Conservation (phyloP, 2,888 invertebrate genomes). For the Oconnorella tubifera region DNA sequence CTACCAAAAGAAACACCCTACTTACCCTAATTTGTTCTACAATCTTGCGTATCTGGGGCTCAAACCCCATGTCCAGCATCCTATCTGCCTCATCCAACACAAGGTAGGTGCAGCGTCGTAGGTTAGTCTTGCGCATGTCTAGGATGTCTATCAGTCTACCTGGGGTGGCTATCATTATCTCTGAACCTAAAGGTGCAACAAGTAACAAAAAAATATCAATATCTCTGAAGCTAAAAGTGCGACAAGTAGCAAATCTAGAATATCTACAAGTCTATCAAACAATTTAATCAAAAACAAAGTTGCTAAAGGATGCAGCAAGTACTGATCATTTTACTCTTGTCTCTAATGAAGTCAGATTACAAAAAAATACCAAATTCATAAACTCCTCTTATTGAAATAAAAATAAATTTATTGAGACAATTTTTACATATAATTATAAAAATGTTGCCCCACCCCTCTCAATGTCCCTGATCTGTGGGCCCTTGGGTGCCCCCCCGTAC, state of each 20-base stretch:
- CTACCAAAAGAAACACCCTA: too few relatives aligned
- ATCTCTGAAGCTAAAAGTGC: too few relatives aligned
- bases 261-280: not conserved
- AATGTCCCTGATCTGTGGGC: constrained; percentile 67
- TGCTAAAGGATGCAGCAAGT: too few relatives aligned
- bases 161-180: constrained; percentile 92
- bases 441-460: constrained; percentile 56
- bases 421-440: too few relatives aligned
- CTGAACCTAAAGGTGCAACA: constrained; percentile 66
- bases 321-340: too few relatives aligned
- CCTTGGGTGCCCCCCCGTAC: constrained; percentile 96
- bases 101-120: constrained; percentile 68
- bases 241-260: not conserved
- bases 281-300: too few relatives aligned
- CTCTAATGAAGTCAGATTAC: too few relatives aligned
- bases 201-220: not conserved
- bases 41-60: constrained; percentile 34
- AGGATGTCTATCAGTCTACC: constrained; percentile 90
- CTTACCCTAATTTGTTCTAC: constrained; percentile 30
- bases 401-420: too few relatives aligned
- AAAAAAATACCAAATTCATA: too few relatives aligned
- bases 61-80: constrained; percentile 95
- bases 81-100: constrained; percentile 92
- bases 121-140: constrained; percentile 61
- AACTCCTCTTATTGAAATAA: too few relatives aligned